Base-by-base conservation (phyloP, 2,797 vertebrate species). In the Falco concolor region DNA sequence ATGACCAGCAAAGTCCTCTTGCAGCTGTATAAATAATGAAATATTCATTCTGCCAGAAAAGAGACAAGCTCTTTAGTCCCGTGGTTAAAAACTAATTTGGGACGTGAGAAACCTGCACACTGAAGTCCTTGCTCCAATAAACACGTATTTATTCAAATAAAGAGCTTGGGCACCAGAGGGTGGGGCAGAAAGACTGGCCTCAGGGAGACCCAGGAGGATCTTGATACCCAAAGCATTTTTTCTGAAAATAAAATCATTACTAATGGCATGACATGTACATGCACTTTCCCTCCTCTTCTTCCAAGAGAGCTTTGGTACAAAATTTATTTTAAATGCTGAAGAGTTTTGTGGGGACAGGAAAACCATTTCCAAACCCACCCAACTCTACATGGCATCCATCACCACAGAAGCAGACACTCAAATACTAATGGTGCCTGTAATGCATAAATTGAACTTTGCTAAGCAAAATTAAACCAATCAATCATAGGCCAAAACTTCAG, bases 381-480 rank as follows among this genome's bases (percentile, higher is more conserved):
- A 92, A 74, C 17, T 63, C 64, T 87, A 57, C 76, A 13, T 72
- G 84, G 86, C 88, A 94, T 95, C 78, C 77, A 77, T 90, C 80
- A 90, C 86, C 72, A 47, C 89, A 87, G 84, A 92, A 87, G 80
- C 74, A 91, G 74, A 89, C 74, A 68, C 77, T 88, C 80, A 83
- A 92, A 96, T 87, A 90, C 88, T 95, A 96, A 96, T 83, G 84
- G 88, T 95, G 83, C 88, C 86, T 92, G 75, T 92, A 96, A 95
- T 93, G 64, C 56, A 95, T 76, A 94, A 95, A 96, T 70, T 84
- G 84, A 95, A 95, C 90, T 90, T 95, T 93, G 72, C 67, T 57
- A 80, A 87, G 79, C 68, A 95, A 93, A 95, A 96, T 96, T 96
- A 96, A 97, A 93, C 34, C 79, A 90, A 95, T 93, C 93, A 93